Conservation (phyloP, 2,888 invertebrate species). For the Catocala nupta region DNA sequence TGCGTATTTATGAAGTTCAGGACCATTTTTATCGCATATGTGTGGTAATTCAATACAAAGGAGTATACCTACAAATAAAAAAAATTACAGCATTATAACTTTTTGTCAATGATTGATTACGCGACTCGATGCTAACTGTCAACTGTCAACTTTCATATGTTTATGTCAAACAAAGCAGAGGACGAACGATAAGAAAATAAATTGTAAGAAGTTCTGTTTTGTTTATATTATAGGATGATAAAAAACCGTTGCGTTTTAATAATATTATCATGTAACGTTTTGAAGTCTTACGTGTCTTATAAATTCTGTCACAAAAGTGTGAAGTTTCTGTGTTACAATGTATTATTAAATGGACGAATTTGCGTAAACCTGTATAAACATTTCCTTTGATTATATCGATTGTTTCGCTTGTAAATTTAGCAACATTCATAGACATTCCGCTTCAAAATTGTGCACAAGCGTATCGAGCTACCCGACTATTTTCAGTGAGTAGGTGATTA, state of each 20-base stretch:
- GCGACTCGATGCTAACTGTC: too few relatives aligned
- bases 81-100: too few relatives aligned
- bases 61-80: too few relatives aligned
- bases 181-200: too few relatives aligned
- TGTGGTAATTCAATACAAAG: too few relatives aligned
- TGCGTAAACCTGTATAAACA: constrained; percentile 66
- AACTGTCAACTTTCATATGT: too few relatives aligned
- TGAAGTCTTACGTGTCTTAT: background rate
- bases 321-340: constrained; percentile 22
- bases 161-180: background rate
- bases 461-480: constrained; percentile 62
- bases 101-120: too few relatives aligned
- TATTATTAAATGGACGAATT: constrained; percentile 25
- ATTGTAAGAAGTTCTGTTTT: too few relatives aligned
- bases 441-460: constrained; percentile 54
- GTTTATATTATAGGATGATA: background rate
- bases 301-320: background rate
- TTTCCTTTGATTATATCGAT: constrained; percentile 64
- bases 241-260: too few relatives aligned
- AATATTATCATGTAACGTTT: background rate
- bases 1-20: too few relatives aligned
- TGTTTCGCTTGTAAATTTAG: constrained; percentile 64
- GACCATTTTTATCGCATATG: too few relatives aligned
- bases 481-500: constrained; percentile 57
- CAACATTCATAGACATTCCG: constrained; percentile 48